Base-by-base conservation (phyloP, 2,113 vertebrate species). In the Otolemur garnettii region DNA sequence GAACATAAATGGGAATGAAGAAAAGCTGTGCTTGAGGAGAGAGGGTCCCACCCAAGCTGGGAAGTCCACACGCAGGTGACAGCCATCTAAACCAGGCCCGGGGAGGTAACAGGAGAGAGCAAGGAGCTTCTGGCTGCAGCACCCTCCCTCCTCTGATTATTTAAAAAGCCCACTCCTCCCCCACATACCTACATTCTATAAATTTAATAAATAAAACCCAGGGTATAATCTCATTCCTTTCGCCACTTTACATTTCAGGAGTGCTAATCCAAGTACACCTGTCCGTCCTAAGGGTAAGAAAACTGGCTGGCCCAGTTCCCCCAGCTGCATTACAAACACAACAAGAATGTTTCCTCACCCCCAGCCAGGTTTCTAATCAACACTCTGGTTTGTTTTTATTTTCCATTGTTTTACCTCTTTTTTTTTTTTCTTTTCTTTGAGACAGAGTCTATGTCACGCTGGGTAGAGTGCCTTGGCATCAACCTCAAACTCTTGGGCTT, bases 371-470 rank as follows among this genome's bases (percentile, higher is more conserved):
- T 42, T 42, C 57, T 7, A 22, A 0, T 60, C 59, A 77, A 12
- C 33, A 35, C 26, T 57, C 55, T 24, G 10, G 14, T 21, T 55
- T 55, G 38, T 75, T 71, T 11, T 77, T 92, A 86, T 77, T 97
- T 96, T 96, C 94, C 88, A 82, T 55, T 28, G 71, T 85, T 83
- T 71, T 66, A 91, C 42, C 30, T 66, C 59, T 77, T 19, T n/a
- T 50, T 9, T 50, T 45, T 45, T 45, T 45, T 45, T 45, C 8
- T 45, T 9, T 45, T 50, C 10, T 50, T 50, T 50, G 45, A 50
- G 45, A 50, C 45, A 50, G 45, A 50, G 45, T 50, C 45, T 50
- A 50, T 8, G 45, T 50, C 45, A 50, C 45, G 7, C 45, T 50
- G 8, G 8, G 45, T 45, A 45, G 45, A 45, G 45, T 8, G 45